A percentile compares a stretch with the other conserved stretches of the same genome.
These are phyloP conservation scores for Peucedramus taeniatus DNA, from an alignment of 2,113 vertebrate species.

Conservation along the genomic window DNA sequence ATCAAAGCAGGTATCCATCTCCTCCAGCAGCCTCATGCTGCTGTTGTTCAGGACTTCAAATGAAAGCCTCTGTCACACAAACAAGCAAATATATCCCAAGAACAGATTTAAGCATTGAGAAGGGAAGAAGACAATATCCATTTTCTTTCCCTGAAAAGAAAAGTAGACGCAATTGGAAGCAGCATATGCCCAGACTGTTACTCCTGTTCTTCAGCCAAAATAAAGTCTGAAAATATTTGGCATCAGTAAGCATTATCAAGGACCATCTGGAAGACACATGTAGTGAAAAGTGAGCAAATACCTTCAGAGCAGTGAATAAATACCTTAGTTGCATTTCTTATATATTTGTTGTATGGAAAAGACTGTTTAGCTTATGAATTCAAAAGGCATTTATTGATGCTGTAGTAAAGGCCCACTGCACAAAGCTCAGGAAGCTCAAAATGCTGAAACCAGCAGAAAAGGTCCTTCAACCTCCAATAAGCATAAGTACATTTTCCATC, in stretches of 20 bases:
- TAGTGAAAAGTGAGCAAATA: not conserved
- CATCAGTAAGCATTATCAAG: not conserved
- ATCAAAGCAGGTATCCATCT: not conserved
- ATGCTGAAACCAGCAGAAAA: not conserved
- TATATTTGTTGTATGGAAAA: not conserved
- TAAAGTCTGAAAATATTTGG: slow-evolving; percentile 26
- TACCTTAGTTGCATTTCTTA: not conserved
- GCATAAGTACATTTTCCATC: not conserved
- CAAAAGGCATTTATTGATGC: not conserved
- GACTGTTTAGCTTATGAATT: not conserved
- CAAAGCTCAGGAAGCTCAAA: not conserved
- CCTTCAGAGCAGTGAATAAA: not conserved
- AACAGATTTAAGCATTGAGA: not conserved
- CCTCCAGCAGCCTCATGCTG: not conserved
- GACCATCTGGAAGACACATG: not conserved
- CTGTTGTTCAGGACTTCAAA: not conserved
- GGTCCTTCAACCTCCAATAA: not conserved
- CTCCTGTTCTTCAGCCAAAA: not conserved
- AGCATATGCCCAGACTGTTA: not conserved
- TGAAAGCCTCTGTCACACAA: not conserved
- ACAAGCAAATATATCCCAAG: not conserved
- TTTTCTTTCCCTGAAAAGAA: not conserved
- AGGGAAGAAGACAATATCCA: not conserved
- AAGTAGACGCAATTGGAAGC: not conserved
- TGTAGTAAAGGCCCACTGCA: not conserved